These are phyloP conservation scores for Xiphorhynchus elegans DNA, from an alignment of 2,113 vertebrate genomes.

Conservation along the genomic window DNA sequence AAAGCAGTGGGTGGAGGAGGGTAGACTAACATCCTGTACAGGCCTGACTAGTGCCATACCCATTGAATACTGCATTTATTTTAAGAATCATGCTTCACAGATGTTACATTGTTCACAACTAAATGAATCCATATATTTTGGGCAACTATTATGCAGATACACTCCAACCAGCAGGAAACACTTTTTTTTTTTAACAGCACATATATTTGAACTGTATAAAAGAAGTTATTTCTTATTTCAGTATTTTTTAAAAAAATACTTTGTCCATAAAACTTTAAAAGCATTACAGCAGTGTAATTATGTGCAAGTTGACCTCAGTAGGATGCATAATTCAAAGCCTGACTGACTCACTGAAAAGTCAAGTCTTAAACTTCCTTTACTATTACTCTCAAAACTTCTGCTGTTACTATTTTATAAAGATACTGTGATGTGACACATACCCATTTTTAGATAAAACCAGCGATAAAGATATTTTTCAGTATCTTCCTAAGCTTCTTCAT, in stretches of 20 bases:
- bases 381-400: background rate
- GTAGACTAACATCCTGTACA: conserved; percentile 39
- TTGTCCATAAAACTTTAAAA: background rate
- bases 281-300: background rate
- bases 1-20: background rate
- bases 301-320: background rate
- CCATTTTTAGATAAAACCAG: background rate
- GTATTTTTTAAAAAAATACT: background rate
- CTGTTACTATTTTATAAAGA: background rate
- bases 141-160: conserved; percentile 15
- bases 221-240: background rate
- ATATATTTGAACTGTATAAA: background rate
- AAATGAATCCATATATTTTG: conserved; percentile 34
- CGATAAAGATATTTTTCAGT: background rate
- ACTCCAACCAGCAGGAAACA: background rate
- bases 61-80: conserved; percentile 41
- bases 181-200: background rate
- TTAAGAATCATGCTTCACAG: conserved; percentile 53
- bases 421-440: background rate
- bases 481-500: background rate
- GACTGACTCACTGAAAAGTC: background rate
- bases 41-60: background rate
- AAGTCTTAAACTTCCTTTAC: background rate
- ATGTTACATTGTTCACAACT: conserved; percentile 47
- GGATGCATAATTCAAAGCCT: background rate